Percentiles rank a stretch among this genome's conserved stretches.
These are phyloP conservation scores for Spheniscus humboldti DNA, from an alignment of 2,797 vertebrate species.

Conservation along the genomic window DNA sequence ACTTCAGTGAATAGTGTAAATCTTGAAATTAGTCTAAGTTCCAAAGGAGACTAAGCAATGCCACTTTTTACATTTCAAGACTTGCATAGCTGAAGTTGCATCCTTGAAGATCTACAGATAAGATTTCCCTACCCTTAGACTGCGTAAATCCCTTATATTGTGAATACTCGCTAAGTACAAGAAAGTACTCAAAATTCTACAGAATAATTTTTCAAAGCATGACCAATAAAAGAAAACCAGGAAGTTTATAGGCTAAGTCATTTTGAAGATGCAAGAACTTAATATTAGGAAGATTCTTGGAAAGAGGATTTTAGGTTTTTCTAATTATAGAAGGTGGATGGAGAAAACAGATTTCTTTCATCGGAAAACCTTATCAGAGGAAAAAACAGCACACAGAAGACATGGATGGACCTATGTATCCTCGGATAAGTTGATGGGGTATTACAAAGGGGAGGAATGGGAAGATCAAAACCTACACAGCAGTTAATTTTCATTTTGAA, in stretches of 20 bases:
- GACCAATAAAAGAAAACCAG: not conserved
- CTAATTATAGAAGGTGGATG: not conserved
- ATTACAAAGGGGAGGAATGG: not conserved
- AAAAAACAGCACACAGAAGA: not conserved
- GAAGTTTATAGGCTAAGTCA: not conserved
- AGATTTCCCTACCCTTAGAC: not conserved
- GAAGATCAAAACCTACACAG: not conserved
- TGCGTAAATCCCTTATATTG: not conserved
- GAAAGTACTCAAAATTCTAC: not conserved
- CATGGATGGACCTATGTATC: not conserved
- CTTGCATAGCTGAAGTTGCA: rapidly evolving
- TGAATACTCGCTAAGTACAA: not conserved
- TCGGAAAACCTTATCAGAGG: not conserved
- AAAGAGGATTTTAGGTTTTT: not conserved
- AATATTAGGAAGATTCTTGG: not conserved
- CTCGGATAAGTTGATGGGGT: not conserved
- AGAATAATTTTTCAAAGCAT: not conserved
- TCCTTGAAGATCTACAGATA: not conserved
- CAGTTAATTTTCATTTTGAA: not conserved
- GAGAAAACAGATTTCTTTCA: not conserved
- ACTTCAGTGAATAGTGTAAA: not conserved
- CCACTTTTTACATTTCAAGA: not conserved
- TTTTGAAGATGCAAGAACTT: not conserved
- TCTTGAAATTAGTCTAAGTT: not conserved
- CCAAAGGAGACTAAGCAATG: not conserved